Base-by-base conservation (phyloP, 1,140 invertebrate genomes). In the Calephelis nemesis region DNA sequence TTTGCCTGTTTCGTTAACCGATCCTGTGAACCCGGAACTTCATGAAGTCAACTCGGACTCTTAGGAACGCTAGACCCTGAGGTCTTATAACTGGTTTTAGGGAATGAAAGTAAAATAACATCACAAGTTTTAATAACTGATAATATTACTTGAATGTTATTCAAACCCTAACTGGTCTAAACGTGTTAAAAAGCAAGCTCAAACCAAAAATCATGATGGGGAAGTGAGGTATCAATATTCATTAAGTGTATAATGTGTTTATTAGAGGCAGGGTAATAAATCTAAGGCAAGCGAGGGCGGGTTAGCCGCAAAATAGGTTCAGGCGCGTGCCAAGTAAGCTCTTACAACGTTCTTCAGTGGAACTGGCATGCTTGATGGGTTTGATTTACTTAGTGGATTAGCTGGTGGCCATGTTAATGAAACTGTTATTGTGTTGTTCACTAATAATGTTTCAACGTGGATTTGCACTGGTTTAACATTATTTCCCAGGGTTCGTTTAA, bases 211-310 rank as follows among this genome's bases (percentile, higher is more conserved):
- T 60, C 58, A 83, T 83, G 69, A 74, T 66, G 80, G 71, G 75
- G 78, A 84, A 79, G 72, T 76, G 62, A 67, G 80, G 84, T 83
- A 87, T 87, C 87, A 88, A 88, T 86, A 88, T 88, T 85, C 81
- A 77, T 87, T 85, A 84, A 78, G 72, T 39, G 58, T 60, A 39
- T 8, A 60, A 60, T 12, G 58, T 60, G 58, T 60, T 60, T 60
- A 60, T 60, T 60, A 60, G 58, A 60, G 58, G 12, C 58, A 40
- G 12, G 30, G 58, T 30, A 60, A 60, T 60, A 40, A 60, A 60
- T 60, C 58, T 60, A 12, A 40, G 54, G 19, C 39, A 60, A 11
- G 39, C 54, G 54, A 60, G 54, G 54, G 54, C 54, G 54, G 54
- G 54, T 60, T 60, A 60, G 54, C 54, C 54, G 54, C 54, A 60